Percentiles rank a stretch among this genome's conserved stretches.
phyloP scores from a whole-genome alignment of 1,140 invertebrate species.

The Drosophila saltans region DNA sequence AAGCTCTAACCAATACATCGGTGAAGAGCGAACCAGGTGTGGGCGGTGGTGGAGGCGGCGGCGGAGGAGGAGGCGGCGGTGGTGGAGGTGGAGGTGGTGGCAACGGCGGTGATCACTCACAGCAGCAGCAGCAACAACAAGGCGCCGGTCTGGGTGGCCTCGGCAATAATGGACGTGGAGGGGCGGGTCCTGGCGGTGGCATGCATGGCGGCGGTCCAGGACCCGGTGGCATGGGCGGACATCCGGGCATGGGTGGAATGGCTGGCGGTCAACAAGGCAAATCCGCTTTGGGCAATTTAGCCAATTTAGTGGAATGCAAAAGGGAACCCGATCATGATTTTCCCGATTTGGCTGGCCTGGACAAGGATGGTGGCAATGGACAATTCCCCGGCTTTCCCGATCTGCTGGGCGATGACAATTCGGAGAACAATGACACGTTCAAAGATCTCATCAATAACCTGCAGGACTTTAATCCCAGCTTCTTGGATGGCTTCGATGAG shows the following conservation, averaged over 20 bases:
- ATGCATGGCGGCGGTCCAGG: conserved; percentile 40
- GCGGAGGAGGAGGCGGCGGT: conserved; percentile 64
- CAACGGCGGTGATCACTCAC: conserved; percentile 83
- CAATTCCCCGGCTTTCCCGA: conserved; percentile 91
- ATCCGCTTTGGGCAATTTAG: conserved; percentile 83
- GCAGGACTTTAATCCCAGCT: conserved; percentile 91
- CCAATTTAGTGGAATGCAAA: conserved; percentile 88
- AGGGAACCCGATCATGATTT: conserved; percentile 93
- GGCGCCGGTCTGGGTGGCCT: conserved; percentile 74
- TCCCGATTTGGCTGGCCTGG: conserved; percentile 90
- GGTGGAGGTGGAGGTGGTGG: conserved; percentile 68
- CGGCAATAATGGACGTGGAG: conserved; percentile 72
- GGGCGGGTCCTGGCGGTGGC: conserved; percentile 48
- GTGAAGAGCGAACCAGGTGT: conserved; percentile 89
- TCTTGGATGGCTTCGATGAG: conserved; percentile 92
- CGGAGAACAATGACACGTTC: conserved; percentile 92
- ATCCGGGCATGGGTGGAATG: conserved; percentile 46
- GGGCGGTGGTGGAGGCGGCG: conserved; percentile 78
- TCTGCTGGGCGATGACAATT: conserved; percentile 91
- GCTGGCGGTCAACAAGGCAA: conserved; percentile 54
- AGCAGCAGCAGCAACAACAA: conserved; percentile 69
- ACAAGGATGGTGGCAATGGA: conserved; percentile 90
- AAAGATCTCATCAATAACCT: conserved; percentile 95
- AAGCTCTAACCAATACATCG: conserved; percentile 92
- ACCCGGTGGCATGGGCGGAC: conserved; percentile 50